Evolutionary conservation across 2,797 vertebrate genomes (phyloP), one percentile per base, ranked within the genome.

Genomic region (Molossus alvarezi): DNA sequence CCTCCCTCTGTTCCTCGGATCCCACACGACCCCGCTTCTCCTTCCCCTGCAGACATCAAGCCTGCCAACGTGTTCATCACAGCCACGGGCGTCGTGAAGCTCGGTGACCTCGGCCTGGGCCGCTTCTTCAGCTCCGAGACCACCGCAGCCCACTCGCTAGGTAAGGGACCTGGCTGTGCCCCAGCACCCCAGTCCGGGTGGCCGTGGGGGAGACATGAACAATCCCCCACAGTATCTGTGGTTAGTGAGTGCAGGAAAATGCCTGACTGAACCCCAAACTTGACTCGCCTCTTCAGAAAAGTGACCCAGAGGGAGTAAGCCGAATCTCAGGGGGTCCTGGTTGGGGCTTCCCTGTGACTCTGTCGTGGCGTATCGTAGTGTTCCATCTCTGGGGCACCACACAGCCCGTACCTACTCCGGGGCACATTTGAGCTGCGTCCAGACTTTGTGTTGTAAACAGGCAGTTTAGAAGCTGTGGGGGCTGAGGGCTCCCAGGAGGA

Each of bases 61-160:
- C 99, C 99, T 27, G 99, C 99, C 95, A 99, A 99, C 3, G 99
- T 99, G 97, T 99, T 99, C 97, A 99, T 99, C 97, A 99, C 99
- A 27, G 99, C 99, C 89, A 99, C 98, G 0, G 99, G 99, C 86
- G 98, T 98, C 53, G 99, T 99, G 97, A 99, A 99, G 97, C 98
- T 99, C 60, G 99, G 99, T 29, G 99, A 99, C 97, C 99, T 99
- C 0, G 99, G 99, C 84, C 98, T 99, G 91, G 99, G 99, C 21
- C 99, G 99, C 0, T 99, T 99, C 96, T 99, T 99, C 58, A 99
- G 99, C 94, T 99, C 99, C 1, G 99, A 99, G 98, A 99, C 99
- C 97, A 99, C 99, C 0, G 99, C 98, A 5, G 99, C 99, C 96
- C 99, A 99, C 98, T 99, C 99, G 96, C 98, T 99, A 97, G 99